Percentiles rank a stretch among this genome's conserved stretches.
Conservation (phyloP, 2,113 vertebrate species). For the Cyrtonyx montezumae region DNA sequence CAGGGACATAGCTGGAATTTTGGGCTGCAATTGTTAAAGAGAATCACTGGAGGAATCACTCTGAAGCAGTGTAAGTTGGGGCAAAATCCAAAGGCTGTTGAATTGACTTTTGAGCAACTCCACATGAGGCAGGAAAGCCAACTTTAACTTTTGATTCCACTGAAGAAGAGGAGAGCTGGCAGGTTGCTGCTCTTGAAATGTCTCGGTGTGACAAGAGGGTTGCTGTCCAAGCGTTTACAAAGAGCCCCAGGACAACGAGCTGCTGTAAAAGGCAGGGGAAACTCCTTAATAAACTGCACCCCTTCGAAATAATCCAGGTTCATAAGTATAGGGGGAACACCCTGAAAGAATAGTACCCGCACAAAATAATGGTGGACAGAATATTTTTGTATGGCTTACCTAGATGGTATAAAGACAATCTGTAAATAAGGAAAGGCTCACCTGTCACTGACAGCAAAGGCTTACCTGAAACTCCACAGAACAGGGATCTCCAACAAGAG, state of each 20-base stretch:
- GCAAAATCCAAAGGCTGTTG: not conserved
- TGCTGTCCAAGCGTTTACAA: not conserved
- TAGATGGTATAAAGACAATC: too few relatives aligned
- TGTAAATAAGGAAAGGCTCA: too few relatives aligned
- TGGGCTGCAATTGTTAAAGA: not conserved
- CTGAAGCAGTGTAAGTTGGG: not conserved
- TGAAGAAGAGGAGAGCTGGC: not conserved
- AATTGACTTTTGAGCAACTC: not conserved
- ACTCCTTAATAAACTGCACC: not conserved
- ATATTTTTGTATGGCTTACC: too few relatives aligned
- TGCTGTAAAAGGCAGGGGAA: not conserved
- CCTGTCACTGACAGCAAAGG: too few relatives aligned
- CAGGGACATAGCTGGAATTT: not conserved
- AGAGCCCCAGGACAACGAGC: not conserved
- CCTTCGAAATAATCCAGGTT: not conserved
- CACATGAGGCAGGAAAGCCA: not conserved
- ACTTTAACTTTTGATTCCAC: not conserved
- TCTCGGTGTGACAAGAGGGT: not conserved
- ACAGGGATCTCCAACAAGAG: too few relatives aligned
- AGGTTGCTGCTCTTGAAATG: not conserved
- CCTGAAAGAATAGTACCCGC: too few relatives aligned
- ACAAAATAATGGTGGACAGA: too few relatives aligned
- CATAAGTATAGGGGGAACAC: too few relatives aligned
- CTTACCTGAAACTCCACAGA: too few relatives aligned
- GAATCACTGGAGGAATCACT: not conserved